These are phyloP conservation scores for Tachysurus fulvidraco DNA, from an alignment of 2,113 vertebrate genomes.

Conservation along the genomic window DNA sequence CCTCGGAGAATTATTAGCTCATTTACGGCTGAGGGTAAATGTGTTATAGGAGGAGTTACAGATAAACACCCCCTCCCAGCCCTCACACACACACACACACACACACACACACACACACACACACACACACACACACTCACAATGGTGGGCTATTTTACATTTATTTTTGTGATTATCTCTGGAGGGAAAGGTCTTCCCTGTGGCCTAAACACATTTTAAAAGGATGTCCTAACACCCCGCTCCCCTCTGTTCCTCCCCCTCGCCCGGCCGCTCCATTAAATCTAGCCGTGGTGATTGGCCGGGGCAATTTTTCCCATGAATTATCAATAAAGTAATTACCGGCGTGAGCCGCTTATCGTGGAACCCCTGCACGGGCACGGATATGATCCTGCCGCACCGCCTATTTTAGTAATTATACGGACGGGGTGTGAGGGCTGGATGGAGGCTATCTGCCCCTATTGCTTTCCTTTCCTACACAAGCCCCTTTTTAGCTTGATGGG, in stretches of 20 bases:
- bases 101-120: constrained; percentile 42
- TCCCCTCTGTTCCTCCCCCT: constrained; percentile 42
- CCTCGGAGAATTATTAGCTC: constrained; percentile 80
- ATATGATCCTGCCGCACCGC: constrained; percentile 73
- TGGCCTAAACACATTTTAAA: constrained; percentile 79
- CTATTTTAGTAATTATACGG: constrained; percentile 79
- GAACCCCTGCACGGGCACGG: constrained; percentile 69
- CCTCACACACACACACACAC: background rate
- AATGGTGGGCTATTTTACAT: constrained; percentile 76
- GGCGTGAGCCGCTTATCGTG: constrained; percentile 75
- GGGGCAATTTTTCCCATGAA: constrained; percentile 73
- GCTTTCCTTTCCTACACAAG: constrained; percentile 67
- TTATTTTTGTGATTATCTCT: constrained; percentile 78
- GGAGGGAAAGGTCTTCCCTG: constrained; percentile 74
- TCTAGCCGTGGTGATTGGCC: constrained; percentile 71
- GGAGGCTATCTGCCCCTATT: constrained; percentile 74
- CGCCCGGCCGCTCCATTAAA: constrained; percentile 72
- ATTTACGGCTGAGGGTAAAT: constrained; percentile 77
- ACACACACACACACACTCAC: constrained; percentile 56
- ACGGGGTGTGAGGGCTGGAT: constrained; percentile 69
- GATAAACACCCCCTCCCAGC: constrained; percentile 70
- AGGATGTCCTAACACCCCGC: constrained; percentile 59
- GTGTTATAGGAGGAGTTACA: constrained; percentile 75
- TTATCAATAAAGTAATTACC: constrained; percentile 86
- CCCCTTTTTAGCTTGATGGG: constrained; percentile 63